Evolutionary conservation across 2,797 vertebrate genomes (phyloP).

Genomic region (Scyliorhinus canicula): DNA sequence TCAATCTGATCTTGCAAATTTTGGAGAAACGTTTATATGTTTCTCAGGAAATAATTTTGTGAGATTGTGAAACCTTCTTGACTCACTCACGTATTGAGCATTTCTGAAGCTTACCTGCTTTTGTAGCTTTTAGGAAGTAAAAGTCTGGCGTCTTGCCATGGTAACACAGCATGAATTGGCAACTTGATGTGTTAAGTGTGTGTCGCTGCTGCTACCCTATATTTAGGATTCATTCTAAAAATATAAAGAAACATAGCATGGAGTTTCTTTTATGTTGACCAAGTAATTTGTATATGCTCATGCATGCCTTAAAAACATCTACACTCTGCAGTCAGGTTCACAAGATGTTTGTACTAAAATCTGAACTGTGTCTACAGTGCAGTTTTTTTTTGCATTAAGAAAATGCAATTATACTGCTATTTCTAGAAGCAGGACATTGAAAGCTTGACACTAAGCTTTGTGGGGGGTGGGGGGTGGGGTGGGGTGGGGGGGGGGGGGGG

Average conservation of each 20-base stretch:
- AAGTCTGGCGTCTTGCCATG: background rate
- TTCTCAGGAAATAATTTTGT: background rate
- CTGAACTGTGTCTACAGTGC: background rate
- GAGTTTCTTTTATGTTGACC: background rate
- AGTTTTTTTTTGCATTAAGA: background rate
- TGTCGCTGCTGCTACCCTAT: background rate
- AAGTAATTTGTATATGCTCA: background rate
- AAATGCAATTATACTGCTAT: background rate
- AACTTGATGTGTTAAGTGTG: background rate
- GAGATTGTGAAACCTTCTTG: background rate
- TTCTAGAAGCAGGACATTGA: background rate
- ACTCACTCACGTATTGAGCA: background rate
- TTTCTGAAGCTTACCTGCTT: background rate
- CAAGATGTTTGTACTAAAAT: background rate
- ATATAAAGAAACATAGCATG: background rate
- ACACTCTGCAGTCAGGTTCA: background rate
- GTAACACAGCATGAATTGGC: background rate
- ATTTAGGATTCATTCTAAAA: constrained; percentile 18
- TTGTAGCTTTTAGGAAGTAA: background rate
- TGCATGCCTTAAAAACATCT: background rate
- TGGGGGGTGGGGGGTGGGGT: too few relatives aligned
- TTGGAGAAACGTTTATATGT: background rate
- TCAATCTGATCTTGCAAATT: background rate
- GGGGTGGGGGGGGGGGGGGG: too few relatives aligned
- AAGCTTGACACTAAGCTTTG: background rate